Evolutionary conservation across 2,113 vertebrate species (phyloP), one percentile per base, ranked within the genome.

Genomic region (Sylvietta virens): DNA sequence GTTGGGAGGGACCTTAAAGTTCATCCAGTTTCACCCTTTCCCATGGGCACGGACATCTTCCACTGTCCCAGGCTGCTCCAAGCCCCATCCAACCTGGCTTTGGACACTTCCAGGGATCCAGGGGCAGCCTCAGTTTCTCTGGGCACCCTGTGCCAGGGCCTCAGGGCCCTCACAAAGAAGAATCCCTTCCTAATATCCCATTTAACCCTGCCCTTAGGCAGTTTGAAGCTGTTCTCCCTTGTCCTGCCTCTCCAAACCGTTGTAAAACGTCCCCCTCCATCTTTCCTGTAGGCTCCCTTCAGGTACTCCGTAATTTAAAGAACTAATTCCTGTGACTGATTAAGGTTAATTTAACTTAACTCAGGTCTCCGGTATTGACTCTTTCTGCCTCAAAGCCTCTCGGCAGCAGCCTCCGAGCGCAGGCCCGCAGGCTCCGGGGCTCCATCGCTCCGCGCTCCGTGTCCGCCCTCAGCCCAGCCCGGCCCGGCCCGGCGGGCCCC

Each of bases 81-180:
- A 73, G 15, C 44, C 15, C 57, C 0, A 1, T 35, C 50, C 42
- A 42, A 0, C 42, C 57, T 11, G 14, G 24, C 66, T 35, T 26
- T 6, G 27, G 33, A 0, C 51, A 50, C 12, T 72, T 0, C 35
- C 66, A 72, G 62, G 53, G 39, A 60, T 13, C 28, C 77, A 56
- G 35, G 30, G 11, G 11, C 57, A 62, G 16, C n/a, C 85, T 14
- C 48, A 71, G 50, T 42, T 88, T 0, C 76, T 50, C 42, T 23
- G 66, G 26, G 21, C 21, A 31, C 4, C 22, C 31, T 50, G 42
- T 57, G 31, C 50, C 66, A 72, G 31, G 14, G 15, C 28, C 56
- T 39, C 1, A 1, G 6, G 5, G 5, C 30, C 30, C 40, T 56
- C 35, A 3, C n/a, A 40, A 8, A 1, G 13, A 19, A 11, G 1